Conservation (phyloP, 1,140 invertebrate genomes). For the Saccostrea echinata region DNA sequence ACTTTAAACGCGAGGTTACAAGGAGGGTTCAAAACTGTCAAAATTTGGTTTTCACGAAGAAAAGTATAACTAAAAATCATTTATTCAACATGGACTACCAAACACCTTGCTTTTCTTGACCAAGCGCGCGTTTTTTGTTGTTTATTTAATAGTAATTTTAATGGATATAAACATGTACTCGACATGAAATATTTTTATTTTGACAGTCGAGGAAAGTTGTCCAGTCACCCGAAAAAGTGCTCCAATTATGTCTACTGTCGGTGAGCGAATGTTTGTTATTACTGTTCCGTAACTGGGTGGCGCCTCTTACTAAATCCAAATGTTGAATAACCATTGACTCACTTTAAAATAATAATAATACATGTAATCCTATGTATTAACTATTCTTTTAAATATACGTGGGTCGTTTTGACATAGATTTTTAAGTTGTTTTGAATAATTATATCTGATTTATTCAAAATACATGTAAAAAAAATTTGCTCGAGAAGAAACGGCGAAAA, state of each 20-base stretch:
- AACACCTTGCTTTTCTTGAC: background rate
- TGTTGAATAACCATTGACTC: conserved; percentile 12
- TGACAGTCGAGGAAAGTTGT: background rate
- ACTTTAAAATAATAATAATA: background rate
- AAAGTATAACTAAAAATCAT: background rate
- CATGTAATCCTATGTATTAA: too few relatives aligned
- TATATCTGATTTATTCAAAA: too few relatives aligned
- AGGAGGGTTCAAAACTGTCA: background rate
- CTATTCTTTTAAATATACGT: too few relatives aligned
- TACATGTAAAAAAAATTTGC: too few relatives aligned
- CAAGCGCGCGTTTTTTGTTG: background rate
- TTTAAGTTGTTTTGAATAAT: too few relatives aligned
- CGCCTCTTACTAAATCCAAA: background rate
- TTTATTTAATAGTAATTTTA: background rate
- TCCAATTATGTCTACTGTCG: background rate
- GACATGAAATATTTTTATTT: background rate
- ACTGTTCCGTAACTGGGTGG: background rate
- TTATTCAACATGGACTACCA: background rate
- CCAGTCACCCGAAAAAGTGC: background rate
- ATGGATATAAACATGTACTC: background rate
- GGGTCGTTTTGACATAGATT: too few relatives aligned
- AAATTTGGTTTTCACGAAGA: background rate
- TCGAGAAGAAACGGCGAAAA: too few relatives aligned
- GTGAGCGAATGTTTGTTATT: background rate
- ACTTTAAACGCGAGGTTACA: background rate